phyloP scores from a whole-genome alignment of 2,797 vertebrate genomes.

The Salmo trutta region DNA sequence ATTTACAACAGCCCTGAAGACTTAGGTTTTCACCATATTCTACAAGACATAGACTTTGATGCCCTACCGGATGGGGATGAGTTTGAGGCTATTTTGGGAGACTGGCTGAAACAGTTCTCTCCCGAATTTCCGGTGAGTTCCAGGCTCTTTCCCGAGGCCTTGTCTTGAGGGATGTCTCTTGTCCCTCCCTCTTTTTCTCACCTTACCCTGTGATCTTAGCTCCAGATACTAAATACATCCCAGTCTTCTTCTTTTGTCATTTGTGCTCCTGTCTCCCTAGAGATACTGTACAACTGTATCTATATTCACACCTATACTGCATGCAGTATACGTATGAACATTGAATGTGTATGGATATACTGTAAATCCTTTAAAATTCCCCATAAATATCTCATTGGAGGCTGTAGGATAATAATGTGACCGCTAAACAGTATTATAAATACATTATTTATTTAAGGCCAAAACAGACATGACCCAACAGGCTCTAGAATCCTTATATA shows the following conservation, averaged over 20 bases:
- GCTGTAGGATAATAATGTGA: constrained; percentile 10
- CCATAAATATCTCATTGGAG: constrained; percentile 30
- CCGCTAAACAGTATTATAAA: constrained; percentile 12
- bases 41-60: constrained; percentile 91
- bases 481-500: constrained; percentile 29
- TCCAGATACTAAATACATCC: constrained; percentile 52
- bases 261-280: constrained; percentile 64
- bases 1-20: constrained; percentile 93
- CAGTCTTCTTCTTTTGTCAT: constrained; percentile 65
- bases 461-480: constrained; percentile 27
- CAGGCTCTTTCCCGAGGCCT: constrained; percentile 72
- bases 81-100: constrained; percentile 84
- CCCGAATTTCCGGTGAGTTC: constrained; percentile 80
- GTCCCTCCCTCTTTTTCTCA: constrained; percentile 72
- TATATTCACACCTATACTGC: constrained; percentile 23
- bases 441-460: constrained; percentile 15
- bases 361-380: constrained; percentile 11
- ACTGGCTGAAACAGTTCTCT: constrained; percentile 84
- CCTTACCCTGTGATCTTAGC: constrained; percentile 47
- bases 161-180: constrained; percentile 56
- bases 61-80: constrained; percentile 87
- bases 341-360: constrained; percentile 35
- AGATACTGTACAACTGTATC: constrained; percentile 20
- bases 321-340: constrained; percentile 28
- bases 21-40: constrained; percentile 89